Evolutionary conservation across 1,140 invertebrate species (phyloP).

Genomic region (Chrysoperla carnea): DNA sequence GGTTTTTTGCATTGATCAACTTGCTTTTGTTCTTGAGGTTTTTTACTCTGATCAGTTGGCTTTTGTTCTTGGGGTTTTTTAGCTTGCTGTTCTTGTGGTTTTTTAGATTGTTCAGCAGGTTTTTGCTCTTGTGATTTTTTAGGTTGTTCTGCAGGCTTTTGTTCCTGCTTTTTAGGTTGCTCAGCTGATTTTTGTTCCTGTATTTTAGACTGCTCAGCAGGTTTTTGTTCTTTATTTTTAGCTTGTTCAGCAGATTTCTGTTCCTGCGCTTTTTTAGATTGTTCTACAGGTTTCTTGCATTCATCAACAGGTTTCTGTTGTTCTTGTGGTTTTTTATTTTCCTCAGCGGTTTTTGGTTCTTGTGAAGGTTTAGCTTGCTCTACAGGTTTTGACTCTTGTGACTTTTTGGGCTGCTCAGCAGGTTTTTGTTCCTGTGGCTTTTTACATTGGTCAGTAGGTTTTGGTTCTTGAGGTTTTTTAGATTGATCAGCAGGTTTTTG

Average conservation of each 20-base stretch:
- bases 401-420: background rate
- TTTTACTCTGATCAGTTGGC: too few species aligned
- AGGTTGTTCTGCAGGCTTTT: background rate
- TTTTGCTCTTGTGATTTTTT: background rate
- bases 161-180: background rate
- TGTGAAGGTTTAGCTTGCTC: conserved; percentile 4
- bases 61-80: background rate
- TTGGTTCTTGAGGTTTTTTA: background rate
- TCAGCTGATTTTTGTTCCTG: conserved; percentile 2
- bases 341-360: conserved; percentile 13
- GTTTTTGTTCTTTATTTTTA: background rate
- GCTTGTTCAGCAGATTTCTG: background rate
- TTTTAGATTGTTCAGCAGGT: conserved; percentile 5
- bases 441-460: background rate
- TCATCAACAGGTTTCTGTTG: background rate
- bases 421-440: background rate
- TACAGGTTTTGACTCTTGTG: background rate
- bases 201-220: conserved; percentile 5
- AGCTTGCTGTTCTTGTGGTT: conserved; percentile 3
- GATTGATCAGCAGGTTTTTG: conserved; percentile 1
- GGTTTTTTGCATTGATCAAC: background rate
- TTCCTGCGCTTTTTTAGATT: background rate
- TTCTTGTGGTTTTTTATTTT: conserved; percentile 2
- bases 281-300: conserved; percentile 1
- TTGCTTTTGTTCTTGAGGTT: conserved; percentile 3